Evolutionary conservation across 2,113 vertebrate genomes (phyloP), one percentile per base, ranked within the genome.

Genomic region (Calidris pugnax): DNA sequence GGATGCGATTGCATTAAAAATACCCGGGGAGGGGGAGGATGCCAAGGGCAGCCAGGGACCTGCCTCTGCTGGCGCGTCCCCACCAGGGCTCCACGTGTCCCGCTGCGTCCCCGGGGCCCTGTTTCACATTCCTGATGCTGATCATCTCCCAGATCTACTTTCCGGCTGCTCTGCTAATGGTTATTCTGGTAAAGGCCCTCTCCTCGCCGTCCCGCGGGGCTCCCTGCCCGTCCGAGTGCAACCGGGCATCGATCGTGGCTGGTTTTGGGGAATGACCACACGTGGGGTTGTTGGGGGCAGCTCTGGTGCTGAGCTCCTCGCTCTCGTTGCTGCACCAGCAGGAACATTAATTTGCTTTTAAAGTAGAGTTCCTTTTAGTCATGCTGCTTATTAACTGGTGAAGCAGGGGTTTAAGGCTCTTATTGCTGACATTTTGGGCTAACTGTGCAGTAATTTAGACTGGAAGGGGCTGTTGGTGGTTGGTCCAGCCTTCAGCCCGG

Each of bases 1-100:
- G 87, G 88, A 50, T 95, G 95, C 48, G 77, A 94, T 92, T 80
- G 88, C 95, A 89, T 59, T 92, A 96, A 93, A 97, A 97, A 97
- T 96, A 95, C 93, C 87, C 77, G 0, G 63, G 51, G 83, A 90
- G 73, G 85, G 81, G 94, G 92, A 79, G 82, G 37, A 78, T 48
- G 87, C 96, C 85, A 95, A 94, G 90, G 91, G 94, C 93, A 92
- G 41, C 55, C 45, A 2, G 90, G 82, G 82, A 77, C 77, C 90
- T 67, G 88, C 45, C 72, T 21, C 13, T 4, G 3, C 79, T 56
- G 75, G 53, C 50, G 27, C 5, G 66, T 94, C 59, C 90, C 85
- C 76, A 19, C 78, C 64, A 20, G 88, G 1, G 27, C 47, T 51
- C 80, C 5, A 7, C 1, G 9, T 83, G 84, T 94, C 92, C 84